phyloP scores from a whole-genome alignment of 1,140 invertebrate genomes.

The Polypedilum pembai region DNA sequence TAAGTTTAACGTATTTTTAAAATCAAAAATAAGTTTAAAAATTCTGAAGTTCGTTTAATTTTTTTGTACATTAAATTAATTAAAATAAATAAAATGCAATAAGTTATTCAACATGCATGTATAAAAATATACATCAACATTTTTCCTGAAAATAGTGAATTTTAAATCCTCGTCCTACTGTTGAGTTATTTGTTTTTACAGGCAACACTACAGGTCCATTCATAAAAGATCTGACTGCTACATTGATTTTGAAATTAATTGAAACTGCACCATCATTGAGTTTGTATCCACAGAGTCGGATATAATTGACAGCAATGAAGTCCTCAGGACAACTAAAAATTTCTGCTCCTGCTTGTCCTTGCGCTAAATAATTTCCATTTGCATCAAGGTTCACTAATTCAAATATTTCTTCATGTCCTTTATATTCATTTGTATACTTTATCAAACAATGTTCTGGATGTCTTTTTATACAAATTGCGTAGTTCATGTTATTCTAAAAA shows the following conservation, averaged over 20 bases:
- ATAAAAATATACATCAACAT: constrained; percentile 36
- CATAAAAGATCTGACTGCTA: constrained; percentile 55
- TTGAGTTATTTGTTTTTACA: constrained; percentile 46
- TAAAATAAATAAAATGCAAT: background rate
- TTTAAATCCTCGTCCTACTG: constrained; percentile 50
- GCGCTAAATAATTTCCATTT: constrained; percentile 50
- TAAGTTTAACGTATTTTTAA: too few species aligned
- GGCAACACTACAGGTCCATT: constrained; percentile 50
- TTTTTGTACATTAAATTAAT: too few species aligned
- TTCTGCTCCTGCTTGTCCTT: constrained; percentile 61
- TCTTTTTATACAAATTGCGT: constrained; percentile 64
- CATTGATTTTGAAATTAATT: constrained; percentile 54
- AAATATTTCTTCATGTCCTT: constrained; percentile 49
- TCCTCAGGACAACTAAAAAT: constrained; percentile 65
- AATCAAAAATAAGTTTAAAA: too few species aligned
- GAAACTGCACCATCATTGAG: constrained; percentile 57
- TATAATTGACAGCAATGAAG: constrained; percentile 58
- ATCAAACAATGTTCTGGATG: constrained; percentile 55
- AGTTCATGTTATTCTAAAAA: constrained; percentile 50
- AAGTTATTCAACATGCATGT: background rate
- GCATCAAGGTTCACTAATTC: constrained; percentile 58
- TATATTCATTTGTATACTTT: constrained; percentile 52
- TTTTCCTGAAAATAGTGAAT: constrained; percentile 49
- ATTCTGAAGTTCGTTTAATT: too few species aligned
- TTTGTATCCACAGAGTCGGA: constrained; percentile 61